These are phyloP conservation scores for Hypselothyrea guttata DNA, from an alignment of 2,888 invertebrate genomes.

Conservation along the genomic window DNA sequence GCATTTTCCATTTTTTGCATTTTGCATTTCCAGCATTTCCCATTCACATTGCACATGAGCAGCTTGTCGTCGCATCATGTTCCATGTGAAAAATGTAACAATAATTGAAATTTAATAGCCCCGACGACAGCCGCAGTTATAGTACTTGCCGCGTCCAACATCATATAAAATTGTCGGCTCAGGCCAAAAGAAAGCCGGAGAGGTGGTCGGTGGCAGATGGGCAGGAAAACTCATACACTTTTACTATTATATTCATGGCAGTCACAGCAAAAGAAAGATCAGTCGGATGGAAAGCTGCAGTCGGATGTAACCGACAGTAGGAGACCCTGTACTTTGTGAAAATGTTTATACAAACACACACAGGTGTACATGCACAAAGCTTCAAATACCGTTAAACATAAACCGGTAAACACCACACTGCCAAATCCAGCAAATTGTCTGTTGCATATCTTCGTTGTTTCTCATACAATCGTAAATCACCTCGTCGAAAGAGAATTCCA, in stretches of 20 bases:
- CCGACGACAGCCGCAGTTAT: constrained; percentile 56
- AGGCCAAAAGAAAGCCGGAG: constrained; percentile 25
- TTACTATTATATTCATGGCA: constrained; percentile 72
- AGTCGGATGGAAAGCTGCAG: too few species aligned
- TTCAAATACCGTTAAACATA: too few species aligned
- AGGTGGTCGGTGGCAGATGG: constrained; percentile 4
- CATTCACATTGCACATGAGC: constrained; percentile 35
- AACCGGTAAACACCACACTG: too few species aligned
- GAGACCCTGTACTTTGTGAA: too few species aligned
- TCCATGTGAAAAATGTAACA: constrained; percentile 72
- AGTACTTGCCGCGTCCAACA: constrained; percentile 24
- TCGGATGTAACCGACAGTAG: too few species aligned
- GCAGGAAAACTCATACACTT: constrained; percentile 65
- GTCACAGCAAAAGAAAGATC: constrained; percentile 11
- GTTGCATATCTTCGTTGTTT: too few species aligned
- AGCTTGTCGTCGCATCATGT: constrained; percentile 32
- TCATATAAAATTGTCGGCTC: constrained; percentile 37
- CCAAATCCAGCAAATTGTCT: too few species aligned
- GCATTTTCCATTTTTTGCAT: constrained; percentile 6
- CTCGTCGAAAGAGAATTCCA: too few species aligned
- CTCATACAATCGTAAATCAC: too few species aligned
- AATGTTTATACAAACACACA: too few species aligned
- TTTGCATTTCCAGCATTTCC: constrained; percentile 35
- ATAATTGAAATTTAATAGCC: constrained; percentile 77
- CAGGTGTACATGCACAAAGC: too few species aligned